Base-by-base conservation (phyloP, 2,888 invertebrate species). In the Prenolepis imparis region DNA sequence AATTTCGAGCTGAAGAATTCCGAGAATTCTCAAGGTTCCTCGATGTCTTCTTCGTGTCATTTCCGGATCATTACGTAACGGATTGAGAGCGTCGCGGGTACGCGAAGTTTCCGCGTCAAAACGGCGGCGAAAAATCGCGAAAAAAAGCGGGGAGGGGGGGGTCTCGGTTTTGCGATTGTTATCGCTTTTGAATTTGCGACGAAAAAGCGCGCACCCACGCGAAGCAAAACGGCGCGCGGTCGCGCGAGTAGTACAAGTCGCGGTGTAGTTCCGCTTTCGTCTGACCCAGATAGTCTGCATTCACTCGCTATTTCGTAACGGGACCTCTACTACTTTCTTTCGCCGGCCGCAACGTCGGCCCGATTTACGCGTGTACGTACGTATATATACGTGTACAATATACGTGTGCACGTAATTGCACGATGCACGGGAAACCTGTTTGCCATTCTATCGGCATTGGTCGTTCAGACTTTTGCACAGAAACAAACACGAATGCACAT, bases 281-380 rank as follows among this genome's bases (percentile, higher is more conserved):
- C 93, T 93, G 94, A 94, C 94, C 94, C 93, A 94, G 92, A 94
- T 94, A 91, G 91, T 87, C 93, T 88, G 93, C 94, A 93, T 93
- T 93, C 94, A 93, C 93, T 94, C 93, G 93, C 93, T 94, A 94
- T 94, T 94, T 94, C 94, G 94, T 94, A 94, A 94, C 94, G 94
- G 94, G 93, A 94, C 93, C 91, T 83, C 91, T 83, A 89, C 89
- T 89, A 89, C 89, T 89, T 89, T 89, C 89, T 90, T 89, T 90
- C 84, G 89, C 73, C 81, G 75, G 24, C 36, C 52, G 63, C 68
- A 66, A 61, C 77, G 70, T 12, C 57, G 67, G 32, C 77, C 61
- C 75, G 63, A 52, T 75, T 52, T 36, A 24, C 83, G 82, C 80
- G 82, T 74, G 77, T 82, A 84, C 66, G 32, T n/a, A 8, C 15